Conservation (phyloP, 2,797 vertebrate species). For the Adrianichthys oophorus region DNA sequence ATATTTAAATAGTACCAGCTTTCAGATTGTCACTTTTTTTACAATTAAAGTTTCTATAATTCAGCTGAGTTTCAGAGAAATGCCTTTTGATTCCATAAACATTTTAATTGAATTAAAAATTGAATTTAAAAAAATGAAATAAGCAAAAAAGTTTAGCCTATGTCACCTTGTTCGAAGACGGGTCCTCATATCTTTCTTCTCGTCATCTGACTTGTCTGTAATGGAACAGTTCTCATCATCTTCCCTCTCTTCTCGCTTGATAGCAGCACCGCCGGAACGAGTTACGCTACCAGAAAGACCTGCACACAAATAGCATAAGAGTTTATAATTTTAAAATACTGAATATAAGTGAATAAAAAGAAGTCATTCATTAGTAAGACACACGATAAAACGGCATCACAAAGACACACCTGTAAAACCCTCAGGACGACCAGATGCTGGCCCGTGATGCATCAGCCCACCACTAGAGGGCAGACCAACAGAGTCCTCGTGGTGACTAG, state of each 20-base stretch:
- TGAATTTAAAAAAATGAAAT: no score
- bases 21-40: no score
- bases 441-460: conserved; percentile 80
- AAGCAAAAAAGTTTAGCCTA: conserved; percentile 9
- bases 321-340: conserved; percentile 7
- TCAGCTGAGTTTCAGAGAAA: no score
- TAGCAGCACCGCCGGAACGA: conserved; percentile 72
- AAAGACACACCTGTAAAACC: conserved; percentile 67
- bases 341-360: neutral
- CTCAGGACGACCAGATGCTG: conserved; percentile 77
- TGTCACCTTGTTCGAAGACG: conserved; percentile 77
- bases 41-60: no score
- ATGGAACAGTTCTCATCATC: conserved; percentile 89
- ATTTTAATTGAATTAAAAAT: no score
- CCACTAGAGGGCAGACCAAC: conserved; percentile 78
- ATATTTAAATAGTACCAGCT: no score
- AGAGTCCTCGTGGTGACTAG: conserved; percentile 83
- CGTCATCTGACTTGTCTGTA: conserved; percentile 89
- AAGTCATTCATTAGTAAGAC: neutral
- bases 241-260: conserved; percentile 93
- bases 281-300: conserved; percentile 76
- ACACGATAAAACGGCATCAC: neutral
- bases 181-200: conserved; percentile 89
- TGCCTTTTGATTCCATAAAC: no score
- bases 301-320: conserved; percentile 33